These are phyloP conservation scores for Drosophila limbata DNA, from an alignment of 2,888 invertebrate genomes.

Conservation along the genomic window DNA sequence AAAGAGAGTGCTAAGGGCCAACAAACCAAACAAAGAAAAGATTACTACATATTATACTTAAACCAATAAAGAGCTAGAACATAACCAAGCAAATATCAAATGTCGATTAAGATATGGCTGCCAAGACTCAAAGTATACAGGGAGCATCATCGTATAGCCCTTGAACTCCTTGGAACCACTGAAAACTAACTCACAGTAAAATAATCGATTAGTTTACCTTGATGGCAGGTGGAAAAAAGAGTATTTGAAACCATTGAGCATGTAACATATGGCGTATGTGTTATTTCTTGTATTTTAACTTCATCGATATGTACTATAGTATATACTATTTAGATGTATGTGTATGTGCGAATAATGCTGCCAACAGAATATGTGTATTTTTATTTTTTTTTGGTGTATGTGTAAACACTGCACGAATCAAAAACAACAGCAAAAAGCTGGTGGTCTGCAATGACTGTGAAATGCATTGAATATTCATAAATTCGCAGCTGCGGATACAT, in stretches of 20 bases:
- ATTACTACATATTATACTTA: slow-evolving; percentile 24
- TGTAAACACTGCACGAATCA: slow-evolving; percentile 13
- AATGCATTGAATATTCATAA: slow-evolving; percentile 76
- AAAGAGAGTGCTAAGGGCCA: slow-evolving; percentile 24
- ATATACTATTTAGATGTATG: slow-evolving; percentile 7
- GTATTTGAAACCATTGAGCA: slow-evolving; percentile 7
- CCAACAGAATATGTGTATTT: slow-evolving; percentile 29
- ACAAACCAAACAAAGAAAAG: slow-evolving; percentile 32
- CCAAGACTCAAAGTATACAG: background rate
- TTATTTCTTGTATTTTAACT: slow-evolving; percentile 21
- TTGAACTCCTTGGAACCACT: slow-evolving; percentile 31
- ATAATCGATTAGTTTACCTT: slow-evolving; percentile 65
- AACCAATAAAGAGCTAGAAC: slow-evolving; percentile 20
- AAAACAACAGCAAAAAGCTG: slow-evolving; percentile 59
- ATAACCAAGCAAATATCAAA: background rate
- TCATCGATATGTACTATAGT: slow-evolving; percentile 19
- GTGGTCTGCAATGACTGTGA: slow-evolving; percentile 72
- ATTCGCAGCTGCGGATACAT: slow-evolving; percentile 32
- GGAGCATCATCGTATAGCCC: slow-evolving; percentile 4
- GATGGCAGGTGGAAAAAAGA: slow-evolving; percentile 16
- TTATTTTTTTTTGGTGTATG: background rate
- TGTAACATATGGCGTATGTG: slow-evolving; percentile 11
- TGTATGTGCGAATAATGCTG: slow-evolving; percentile 40
- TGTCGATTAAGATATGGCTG: background rate
- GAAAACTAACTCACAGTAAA: slow-evolving; percentile 50